Conservation (phyloP, 2,113 vertebrate species). For the Antennarius striatus region DNA sequence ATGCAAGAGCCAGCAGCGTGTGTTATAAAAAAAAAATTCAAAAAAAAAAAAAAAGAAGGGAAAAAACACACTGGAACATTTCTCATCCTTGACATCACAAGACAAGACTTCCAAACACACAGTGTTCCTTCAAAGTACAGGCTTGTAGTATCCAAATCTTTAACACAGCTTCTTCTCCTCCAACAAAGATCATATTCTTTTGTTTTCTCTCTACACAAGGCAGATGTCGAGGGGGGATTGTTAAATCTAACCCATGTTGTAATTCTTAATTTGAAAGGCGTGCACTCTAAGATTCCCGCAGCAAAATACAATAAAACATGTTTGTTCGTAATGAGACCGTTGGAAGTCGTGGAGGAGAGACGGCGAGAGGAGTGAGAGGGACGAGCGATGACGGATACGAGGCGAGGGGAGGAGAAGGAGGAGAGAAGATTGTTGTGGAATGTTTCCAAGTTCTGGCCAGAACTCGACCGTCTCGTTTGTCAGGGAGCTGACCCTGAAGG, state of each 20-base stretch:
- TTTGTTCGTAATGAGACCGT: slow-evolving; percentile 50
- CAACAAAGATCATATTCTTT: slow-evolving; percentile 29
- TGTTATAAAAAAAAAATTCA: slow-evolving; percentile 48
- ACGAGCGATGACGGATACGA: slow-evolving; percentile 55
- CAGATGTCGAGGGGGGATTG: slow-evolving; percentile 35
- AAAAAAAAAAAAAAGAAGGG: not conserved
- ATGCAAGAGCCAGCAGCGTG: slow-evolving; percentile 73
- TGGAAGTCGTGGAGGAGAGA: slow-evolving; percentile 39
- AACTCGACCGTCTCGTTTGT: slow-evolving; percentile 74
- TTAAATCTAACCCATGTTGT: slow-evolving; percentile 46
- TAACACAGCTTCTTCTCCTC: slow-evolving; percentile 37
- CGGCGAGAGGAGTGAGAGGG: slow-evolving; percentile 37
- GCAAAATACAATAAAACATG: slow-evolving; percentile 45
- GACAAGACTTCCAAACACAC: slow-evolving; percentile 68
- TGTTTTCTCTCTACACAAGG: slow-evolving; percentile 52
- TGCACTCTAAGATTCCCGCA: slow-evolving; percentile 37
- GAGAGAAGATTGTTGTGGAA: slow-evolving; percentile 75
- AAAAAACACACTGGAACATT: slow-evolving; percentile 70
- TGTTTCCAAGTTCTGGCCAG: slow-evolving; percentile 69
- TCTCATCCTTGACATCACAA: slow-evolving; percentile 75
- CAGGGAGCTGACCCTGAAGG: slow-evolving; percentile 65
- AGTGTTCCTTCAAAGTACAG: slow-evolving; percentile 52
- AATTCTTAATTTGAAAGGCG: slow-evolving; percentile 49
- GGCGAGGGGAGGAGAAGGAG: slow-evolving; percentile 46
- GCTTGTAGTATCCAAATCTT: slow-evolving; percentile 60